Evolutionary conservation across 2,888 invertebrate genomes (phyloP), one percentile per base, ranked within the genome.

Genomic region (Bruchidius siliquastri): DNA sequence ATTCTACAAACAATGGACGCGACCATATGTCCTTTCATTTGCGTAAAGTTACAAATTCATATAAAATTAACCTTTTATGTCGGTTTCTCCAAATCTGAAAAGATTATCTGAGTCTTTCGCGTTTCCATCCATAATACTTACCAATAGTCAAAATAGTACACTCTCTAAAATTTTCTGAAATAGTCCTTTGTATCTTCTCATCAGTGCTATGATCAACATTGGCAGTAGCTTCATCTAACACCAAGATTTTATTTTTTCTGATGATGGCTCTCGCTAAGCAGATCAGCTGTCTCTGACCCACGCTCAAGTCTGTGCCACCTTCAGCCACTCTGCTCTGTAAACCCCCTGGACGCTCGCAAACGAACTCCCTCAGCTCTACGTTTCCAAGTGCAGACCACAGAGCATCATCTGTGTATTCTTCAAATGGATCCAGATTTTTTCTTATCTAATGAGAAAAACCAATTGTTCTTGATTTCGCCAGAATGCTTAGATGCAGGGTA

Each of bases 401-500:
- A 74, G 92, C 90, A 20, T 90, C 89, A 81, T 97, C 97, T 0
- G 90, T 88, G 83, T 93, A 94, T 81, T 93, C 91, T 77, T 93
- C 91, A 85, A 97, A 96, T 0, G 97, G 97, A 87, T 97, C 97
- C 75, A 97, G 88, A 87, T 97, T 97, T 82, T 93, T 92, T 1
- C 97, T 89, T 88, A 97, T 90, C 2, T 95, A 93, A 69, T 96
- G 96, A 0, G 94, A 93, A 8, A 49, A 49, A 49, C 6, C 6
- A 49, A 49, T 49, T 13, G 18, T 49, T 49, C 26, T n/a, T n/a
- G n/a, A n/a, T n/a, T n/a, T n/a, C n/a, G n/a, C n/a, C n/a, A n/a
- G n/a, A n/a, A n/a, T n/a, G n/a, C n/a, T n/a, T n/a, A n/a, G n/a
- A n/a, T n/a, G n/a, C n/a, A n/a, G n/a, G n/a, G n/a, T n/a, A n/a